Base-by-base conservation (phyloP, 2,888 invertebrate genomes). In the Caenorhabditis angaria region DNA sequence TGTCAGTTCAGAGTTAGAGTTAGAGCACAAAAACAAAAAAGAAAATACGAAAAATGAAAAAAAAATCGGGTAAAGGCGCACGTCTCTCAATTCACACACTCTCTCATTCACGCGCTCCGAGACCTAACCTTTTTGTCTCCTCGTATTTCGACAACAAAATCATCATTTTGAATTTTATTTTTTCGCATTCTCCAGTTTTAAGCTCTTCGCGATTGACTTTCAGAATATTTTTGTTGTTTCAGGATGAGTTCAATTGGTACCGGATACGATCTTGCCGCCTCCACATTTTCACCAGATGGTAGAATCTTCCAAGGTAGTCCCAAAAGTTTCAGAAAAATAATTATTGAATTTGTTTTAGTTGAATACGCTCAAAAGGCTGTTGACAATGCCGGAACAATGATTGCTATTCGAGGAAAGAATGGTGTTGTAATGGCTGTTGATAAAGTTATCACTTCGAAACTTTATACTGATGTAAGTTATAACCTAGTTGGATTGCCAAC, bases 311-410 rank as follows among this genome's bases (percentile, higher is more conserved):
- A 99, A 92, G 95, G 83, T 82, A 51, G 25, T 5, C 20, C 10
- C 27, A n/a, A n/a, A 5, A 27, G 1, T 20, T 20, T 20, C 55
- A 57, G 4, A 28, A 22, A 50, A 29, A 25, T 63, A 35, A 35
- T 10, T 35, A 14, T 25, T 41, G n/a, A 14, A 24, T 28, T 22
- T 25, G 56, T 79, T 84, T 63, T 65, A 84, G 86, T 99, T 1
- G 99, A 99, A 90, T 99, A 99, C 90, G 99, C 99, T 3, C 93
- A 93, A 64, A 99, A 99, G 90, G 99, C 99, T 4, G 97, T 99
- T 1, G 99, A 99, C 90, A 94, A 94, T 88, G 94, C 95, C 80
- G 92, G 92, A 12, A 97, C 97, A 70, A 95, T 95, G 18, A 93
- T 99, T 78, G 97, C 93, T 0, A 91, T 99, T 5, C 90, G 94